Evolutionary conservation across 2,888 invertebrate species (phyloP), one percentile per base, ranked within the genome.

Genomic region (Lochmaea crataegi): DNA sequence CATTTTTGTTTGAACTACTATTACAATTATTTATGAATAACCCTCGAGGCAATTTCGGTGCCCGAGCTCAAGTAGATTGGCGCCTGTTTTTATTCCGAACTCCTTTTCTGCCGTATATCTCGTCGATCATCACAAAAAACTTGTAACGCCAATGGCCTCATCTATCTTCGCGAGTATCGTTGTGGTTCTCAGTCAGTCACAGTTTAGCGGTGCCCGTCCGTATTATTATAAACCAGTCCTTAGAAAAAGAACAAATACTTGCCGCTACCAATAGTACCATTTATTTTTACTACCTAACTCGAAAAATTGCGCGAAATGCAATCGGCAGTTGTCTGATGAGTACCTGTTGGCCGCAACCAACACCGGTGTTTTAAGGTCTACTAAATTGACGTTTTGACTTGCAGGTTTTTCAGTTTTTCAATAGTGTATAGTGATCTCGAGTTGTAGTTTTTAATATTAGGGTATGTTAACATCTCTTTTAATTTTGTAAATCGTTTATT

Each of bases 241-340:
- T 66, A 56, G 65, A 56, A 66, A 66, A 66, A 66, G 56, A 66
- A 66, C 53, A 66, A 66, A 66, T 58, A 58, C 32, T 66, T 41
- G n/a, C 65, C 56, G 53, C 65, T 66, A 66, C 65, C 65, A 53
- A 66, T 66, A 66, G 56, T 66, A 66, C 65, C 65, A 66, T 66
- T 56, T 58, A 58, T 58, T 58, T 58, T 66, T 38, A 66, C 56
- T 66, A 66, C 65, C 65, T 66, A 66, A 66, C 65, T 66, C 56
- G 53, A 66, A 66, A 65, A 66, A 66, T 56, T 66, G 65, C 65
- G 56, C 65, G 56, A 66, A 66, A 56, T 66, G 65, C 56, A 66
- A 41, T 53, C 53, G 56, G n/a, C 56, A 66, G 56, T 66, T 18
- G 38, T 12, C 16, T 18, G 65, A 7, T 51, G 65, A 51, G 53